Evolutionary conservation across 2,113 vertebrate species (phyloP).

Genomic region (Vireo altiloquus): DNA sequence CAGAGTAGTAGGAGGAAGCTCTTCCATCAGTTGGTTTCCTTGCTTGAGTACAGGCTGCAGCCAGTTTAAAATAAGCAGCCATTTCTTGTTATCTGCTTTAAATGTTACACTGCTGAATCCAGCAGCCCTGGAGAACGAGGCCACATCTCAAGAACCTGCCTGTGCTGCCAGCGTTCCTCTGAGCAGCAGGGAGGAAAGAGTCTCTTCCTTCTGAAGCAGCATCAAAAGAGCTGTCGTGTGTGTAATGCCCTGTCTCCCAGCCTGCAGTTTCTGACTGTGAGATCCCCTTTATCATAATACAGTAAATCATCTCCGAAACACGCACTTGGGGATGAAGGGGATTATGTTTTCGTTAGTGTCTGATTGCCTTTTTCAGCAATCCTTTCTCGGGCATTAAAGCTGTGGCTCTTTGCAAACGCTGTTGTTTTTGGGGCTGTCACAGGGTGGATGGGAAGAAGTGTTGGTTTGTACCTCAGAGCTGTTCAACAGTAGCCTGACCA

Average conservation of each 20-base stretch:
- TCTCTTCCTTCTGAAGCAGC: not conserved
- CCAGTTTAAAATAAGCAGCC: not conserved
- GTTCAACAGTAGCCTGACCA: not conserved
- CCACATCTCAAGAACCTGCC: not conserved
- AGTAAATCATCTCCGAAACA: not conserved
- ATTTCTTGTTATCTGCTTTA: not conserved
- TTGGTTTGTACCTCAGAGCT: not conserved
- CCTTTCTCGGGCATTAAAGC: not conserved
- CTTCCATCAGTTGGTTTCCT: not conserved
- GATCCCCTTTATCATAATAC: not conserved
- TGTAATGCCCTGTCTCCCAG: not conserved
- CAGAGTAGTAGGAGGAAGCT: not conserved
- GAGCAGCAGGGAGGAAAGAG: not conserved
- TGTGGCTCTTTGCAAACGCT: rapidly evolving
- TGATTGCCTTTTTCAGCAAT: not conserved
- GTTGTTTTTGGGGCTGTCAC: not conserved
- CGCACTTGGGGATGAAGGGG: not conserved
- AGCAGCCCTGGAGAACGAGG: not conserved
- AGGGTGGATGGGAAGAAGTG: not conserved
- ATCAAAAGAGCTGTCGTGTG: not conserved
- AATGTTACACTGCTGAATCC: not conserved
- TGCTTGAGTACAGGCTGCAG: not conserved
- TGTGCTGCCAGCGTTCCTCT: not conserved
- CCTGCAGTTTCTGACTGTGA: not conserved
- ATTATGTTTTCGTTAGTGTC: not conserved